A percentile compares a stretch with the other conserved stretches of the same genome.
phyloP scores from a whole-genome alignment of 2,797 vertebrate genomes.

The Coilia nasus region DNA sequence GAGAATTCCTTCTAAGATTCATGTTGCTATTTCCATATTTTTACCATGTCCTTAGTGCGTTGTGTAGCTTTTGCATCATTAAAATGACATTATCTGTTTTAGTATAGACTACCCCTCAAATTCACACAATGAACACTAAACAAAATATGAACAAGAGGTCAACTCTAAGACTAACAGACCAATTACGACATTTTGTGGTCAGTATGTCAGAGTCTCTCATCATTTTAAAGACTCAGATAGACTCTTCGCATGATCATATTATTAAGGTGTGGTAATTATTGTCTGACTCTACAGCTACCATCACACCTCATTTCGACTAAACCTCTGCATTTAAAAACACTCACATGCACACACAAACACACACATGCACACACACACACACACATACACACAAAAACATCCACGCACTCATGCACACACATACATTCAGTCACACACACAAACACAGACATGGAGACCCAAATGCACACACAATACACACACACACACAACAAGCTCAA shows the following conservation, averaged over 20 bases:
- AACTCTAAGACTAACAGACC: not conserved
- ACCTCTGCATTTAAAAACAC: not conserved
- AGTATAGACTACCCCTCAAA: no score
- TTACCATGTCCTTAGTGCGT: no score
- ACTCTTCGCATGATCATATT: not conserved
- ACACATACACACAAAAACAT: no score
- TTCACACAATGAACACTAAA: no score
- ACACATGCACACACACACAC: not conserved
- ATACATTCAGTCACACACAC: not conserved
- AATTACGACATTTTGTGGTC: not conserved
- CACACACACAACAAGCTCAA: not conserved
- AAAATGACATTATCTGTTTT: no score
- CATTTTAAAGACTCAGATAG: not conserved
- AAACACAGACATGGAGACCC: not conserved
- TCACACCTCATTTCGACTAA: not conserved
- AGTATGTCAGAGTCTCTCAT: not conserved
- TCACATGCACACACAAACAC: not conserved
- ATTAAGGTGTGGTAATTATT: not conserved
- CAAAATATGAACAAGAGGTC: not conserved
- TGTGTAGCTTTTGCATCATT: not conserved
- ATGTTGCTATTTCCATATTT: no score
- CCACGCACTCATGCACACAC: not conserved
- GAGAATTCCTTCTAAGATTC: no score
- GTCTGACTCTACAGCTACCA: not conserved
- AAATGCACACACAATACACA: not conserved